Evolutionary conservation across 1,140 invertebrate species (phyloP).

Genomic region (Calosoma granatense): DNA sequence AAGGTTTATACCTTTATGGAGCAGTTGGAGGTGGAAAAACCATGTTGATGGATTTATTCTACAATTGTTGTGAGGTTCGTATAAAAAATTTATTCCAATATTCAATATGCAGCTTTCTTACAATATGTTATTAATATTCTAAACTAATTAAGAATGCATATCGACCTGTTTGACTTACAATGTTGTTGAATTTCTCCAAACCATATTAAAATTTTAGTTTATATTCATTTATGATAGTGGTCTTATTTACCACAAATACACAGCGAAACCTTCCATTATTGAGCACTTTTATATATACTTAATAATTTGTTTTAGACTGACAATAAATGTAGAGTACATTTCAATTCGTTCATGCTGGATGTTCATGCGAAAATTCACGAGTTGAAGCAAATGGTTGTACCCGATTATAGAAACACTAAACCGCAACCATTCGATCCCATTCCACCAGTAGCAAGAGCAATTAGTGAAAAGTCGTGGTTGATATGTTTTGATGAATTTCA

Average conservation of each 20-base stretch:
- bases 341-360: conserved; percentile 95
- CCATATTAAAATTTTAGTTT: too few species aligned
- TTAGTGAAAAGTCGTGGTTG: conserved; percentile 77
- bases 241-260: too few species aligned
- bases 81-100: not conserved
- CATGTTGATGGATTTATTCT: conserved; percentile 98
- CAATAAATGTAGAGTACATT: conserved; percentile 81
- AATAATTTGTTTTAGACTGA: conserved; percentile 37
- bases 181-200: too few species aligned
- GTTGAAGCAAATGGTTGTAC: conserved; percentile 59
- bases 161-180: too few species aligned
- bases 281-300: too few species aligned
- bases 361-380: conserved; percentile 83
- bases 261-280: too few species aligned
- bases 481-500: conserved; percentile 99
- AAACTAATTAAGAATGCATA: too few species aligned
- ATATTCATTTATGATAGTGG: too few species aligned
- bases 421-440: conserved; percentile 87
- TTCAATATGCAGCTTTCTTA: not conserved
- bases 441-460: conserved; percentile 79
- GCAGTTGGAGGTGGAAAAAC: conserved; percentile 93
- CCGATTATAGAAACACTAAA: conserved; percentile 51
- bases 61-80: conserved; percentile 60
- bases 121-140: too few species aligned
- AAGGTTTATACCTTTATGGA: conserved; percentile 75